Evolutionary conservation across 2,797 vertebrate genomes (phyloP).

Genomic region (Fistularia tabacaria): DNA sequence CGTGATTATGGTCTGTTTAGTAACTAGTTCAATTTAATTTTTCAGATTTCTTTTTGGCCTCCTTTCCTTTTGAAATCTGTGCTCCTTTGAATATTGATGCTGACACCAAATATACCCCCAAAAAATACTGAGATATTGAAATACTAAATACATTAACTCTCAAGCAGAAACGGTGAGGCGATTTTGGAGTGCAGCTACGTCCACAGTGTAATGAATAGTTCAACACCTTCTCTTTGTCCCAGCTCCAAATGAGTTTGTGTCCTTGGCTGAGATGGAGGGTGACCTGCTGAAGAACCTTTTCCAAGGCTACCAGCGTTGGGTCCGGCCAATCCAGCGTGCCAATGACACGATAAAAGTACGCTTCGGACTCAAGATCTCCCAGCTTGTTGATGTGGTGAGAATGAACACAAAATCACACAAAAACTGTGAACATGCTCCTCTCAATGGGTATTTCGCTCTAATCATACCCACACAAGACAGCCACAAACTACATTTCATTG

Average conservation of each 20-base stretch:
- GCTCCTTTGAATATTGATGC: too few relatives aligned
- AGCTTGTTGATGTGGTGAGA: slow-evolving; percentile 96
- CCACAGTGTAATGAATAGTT: neutral
- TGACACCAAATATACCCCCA: too few relatives aligned
- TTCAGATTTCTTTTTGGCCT: too few relatives aligned
- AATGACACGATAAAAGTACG: slow-evolving; percentile 88
- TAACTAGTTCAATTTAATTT: too few relatives aligned
- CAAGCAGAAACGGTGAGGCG: too few relatives aligned
- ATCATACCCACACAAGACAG: too few relatives aligned
- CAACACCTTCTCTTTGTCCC: slow-evolving; percentile 4
- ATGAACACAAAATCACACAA: slow-evolving; percentile 1
- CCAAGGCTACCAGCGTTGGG: slow-evolving; percentile 92
- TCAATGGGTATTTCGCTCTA: neutral
- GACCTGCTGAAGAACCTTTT: slow-evolving; percentile 85
- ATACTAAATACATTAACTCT: too few relatives aligned
- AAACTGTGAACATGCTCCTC: neutral
- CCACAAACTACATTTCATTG: too few relatives aligned
- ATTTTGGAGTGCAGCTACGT: neutral
- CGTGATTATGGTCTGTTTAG: too few relatives aligned
- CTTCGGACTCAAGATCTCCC: slow-evolving; percentile 95
- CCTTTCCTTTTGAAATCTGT: too few relatives aligned
- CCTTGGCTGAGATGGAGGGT: slow-evolving; percentile 86
- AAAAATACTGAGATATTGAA: too few relatives aligned
- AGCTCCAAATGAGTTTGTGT: slow-evolving; percentile 74
- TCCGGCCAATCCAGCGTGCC: slow-evolving; percentile 84